A percentile compares a stretch with the other conserved stretches of the same genome.
Evolutionary conservation across 2,888 invertebrate genomes (phyloP).

Genomic region (Acrobasis consociella): DNA sequence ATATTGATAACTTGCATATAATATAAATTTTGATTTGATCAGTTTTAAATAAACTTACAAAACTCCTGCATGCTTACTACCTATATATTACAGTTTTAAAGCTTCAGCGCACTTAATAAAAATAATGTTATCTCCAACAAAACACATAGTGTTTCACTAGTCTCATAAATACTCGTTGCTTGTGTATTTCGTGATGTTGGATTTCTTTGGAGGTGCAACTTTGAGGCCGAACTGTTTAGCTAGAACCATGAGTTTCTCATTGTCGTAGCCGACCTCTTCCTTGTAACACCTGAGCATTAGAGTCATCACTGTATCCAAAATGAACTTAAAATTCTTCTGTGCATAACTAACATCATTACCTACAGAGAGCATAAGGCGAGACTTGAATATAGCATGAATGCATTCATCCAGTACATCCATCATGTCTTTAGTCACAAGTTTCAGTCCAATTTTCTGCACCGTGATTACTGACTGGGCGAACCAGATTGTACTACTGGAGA

Average conservation of each 20-base stretch:
- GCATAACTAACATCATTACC: constrained; percentile 72
- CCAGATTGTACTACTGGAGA: constrained; percentile 91
- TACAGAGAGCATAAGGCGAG: constrained; percentile 85
- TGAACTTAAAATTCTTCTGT: constrained; percentile 87
- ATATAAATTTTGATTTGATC: constrained; percentile 78
- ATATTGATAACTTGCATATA: constrained; percentile 79
- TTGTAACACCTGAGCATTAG: constrained; percentile 84
- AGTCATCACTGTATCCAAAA: constrained; percentile 85
- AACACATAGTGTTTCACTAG: constrained; percentile 52
- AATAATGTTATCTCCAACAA: constrained; percentile 63
- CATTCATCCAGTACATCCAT: constrained; percentile 88
- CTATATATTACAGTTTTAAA: constrained; percentile 81
- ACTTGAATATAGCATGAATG: constrained; percentile 87
- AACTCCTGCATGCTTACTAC: constrained; percentile 76
- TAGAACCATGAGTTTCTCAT: constrained; percentile 75
- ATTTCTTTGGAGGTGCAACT: constrained; percentile 80
- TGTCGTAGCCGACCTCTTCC: constrained; percentile 83
- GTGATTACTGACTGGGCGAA: constrained; percentile 90
- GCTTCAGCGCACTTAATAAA: constrained; percentile 75
- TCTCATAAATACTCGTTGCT: constrained; percentile 85
- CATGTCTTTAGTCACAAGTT: constrained; percentile 88
- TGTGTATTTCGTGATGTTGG: constrained; percentile 86
- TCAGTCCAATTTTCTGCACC: constrained; percentile 89
- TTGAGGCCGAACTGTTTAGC: constrained; percentile 81
- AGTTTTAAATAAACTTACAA: constrained; percentile 79